These are phyloP conservation scores for Zosterops pallidus DNA, from an alignment of 2,113 vertebrate genomes.

Conservation along the genomic window DNA sequence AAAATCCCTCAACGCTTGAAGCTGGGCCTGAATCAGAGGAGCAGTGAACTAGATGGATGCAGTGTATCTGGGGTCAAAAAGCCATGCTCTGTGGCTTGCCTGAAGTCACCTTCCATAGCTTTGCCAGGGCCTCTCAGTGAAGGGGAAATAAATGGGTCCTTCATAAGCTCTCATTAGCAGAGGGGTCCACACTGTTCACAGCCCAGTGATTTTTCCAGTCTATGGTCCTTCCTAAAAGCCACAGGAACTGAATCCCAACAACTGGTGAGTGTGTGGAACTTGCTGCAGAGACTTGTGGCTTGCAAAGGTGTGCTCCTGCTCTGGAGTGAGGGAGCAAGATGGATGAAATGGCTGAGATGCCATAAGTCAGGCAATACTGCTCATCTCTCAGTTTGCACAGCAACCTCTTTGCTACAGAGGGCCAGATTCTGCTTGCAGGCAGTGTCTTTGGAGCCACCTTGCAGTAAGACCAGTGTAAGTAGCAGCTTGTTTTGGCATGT, in stretches of 20 bases:
- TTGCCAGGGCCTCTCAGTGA: not conserved
- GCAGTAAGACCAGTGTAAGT: not conserved
- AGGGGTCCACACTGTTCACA: not conserved
- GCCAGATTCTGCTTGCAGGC: not conserved
- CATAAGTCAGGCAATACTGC: not conserved
- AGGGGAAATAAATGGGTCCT: not conserved
- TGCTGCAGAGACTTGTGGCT: not conserved
- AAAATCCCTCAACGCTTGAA: not conserved
- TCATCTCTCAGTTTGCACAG: not conserved
- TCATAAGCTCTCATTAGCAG: not conserved
- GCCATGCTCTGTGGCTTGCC: not conserved
- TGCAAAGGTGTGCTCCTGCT: not conserved
- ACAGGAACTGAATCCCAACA: not conserved
- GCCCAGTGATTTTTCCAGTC: not conserved
- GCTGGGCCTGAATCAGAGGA: not conserved
- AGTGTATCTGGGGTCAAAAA: not conserved
- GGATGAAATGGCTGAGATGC: not conserved
- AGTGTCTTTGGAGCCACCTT: not conserved
- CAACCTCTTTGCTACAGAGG: not conserved
- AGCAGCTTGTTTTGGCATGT: not conserved
- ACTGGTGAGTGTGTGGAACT: fast-evolving
- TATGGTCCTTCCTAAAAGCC: not conserved
- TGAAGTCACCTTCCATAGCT: not conserved
- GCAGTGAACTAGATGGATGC: not conserved
- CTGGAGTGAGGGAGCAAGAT: not conserved